These are phyloP conservation scores for Pristionchus entomophagus DNA, from an alignment of 2,888 invertebrate genomes.

Conservation along the genomic window DNA sequence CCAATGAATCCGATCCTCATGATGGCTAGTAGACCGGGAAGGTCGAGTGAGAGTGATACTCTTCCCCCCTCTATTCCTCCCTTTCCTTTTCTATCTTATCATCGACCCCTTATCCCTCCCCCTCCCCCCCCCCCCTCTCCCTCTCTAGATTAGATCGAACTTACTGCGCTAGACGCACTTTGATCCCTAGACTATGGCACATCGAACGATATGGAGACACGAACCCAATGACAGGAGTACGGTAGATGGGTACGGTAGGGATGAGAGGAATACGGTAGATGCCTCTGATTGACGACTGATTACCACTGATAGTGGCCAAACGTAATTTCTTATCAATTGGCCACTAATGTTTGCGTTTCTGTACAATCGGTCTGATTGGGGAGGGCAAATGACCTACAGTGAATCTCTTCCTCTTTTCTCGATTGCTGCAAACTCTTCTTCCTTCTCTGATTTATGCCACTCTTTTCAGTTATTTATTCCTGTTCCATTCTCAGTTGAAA, in stretches of 20 bases:
- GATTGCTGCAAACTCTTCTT: neutral
- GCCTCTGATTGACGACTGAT: too few relatives aligned
- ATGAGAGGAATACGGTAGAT: too few relatives aligned
- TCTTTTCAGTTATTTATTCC: constrained; percentile 1
- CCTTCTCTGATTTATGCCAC: neutral
- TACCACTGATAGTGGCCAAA: constrained; percentile 6
- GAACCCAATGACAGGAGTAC: neutral
- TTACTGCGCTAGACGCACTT: neutral
- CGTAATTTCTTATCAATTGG: constrained; percentile 21
- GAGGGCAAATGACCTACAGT: neutral
- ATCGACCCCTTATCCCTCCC: constrained; percentile 30
- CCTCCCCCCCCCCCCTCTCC: neutral
- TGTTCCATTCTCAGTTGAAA: neutral
- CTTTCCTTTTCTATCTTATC: constrained; percentile 49
- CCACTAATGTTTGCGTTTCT: constrained; percentile 38
- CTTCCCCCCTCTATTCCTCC: neutral
- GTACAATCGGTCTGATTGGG: neutral
- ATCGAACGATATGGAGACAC: neutral
- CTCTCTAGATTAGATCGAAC: constrained; percentile 33
- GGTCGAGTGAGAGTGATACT: constrained; percentile 22
- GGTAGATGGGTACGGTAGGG: too few relatives aligned
- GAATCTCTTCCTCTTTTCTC: neutral
- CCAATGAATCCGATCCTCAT: constrained; percentile 87
- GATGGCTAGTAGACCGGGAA: neutral
- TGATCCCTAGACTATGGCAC: neutral